phyloP scores from a whole-genome alignment of 2,113 vertebrate genomes.

The Pollimyrus isidori region DNA sequence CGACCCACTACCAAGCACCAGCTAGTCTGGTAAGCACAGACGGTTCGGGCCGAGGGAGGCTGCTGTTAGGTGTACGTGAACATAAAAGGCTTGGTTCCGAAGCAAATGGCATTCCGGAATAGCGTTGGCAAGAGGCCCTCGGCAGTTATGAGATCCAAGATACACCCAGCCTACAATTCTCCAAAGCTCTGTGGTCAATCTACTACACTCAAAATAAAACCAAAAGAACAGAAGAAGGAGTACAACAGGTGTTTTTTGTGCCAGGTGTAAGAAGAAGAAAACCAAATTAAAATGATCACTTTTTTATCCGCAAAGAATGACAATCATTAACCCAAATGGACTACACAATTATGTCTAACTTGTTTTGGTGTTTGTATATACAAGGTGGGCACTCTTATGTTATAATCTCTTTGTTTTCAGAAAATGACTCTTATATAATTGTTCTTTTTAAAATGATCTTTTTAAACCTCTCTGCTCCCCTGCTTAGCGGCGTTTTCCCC shows the following conservation, averaged over 20 bases:
- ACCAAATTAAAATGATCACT: conserved; percentile 29
- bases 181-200: conserved; percentile 20
- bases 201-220: conserved; percentile 21
- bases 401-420: conserved; percentile 69
- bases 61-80: neutral
- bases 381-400: conserved; percentile 60
- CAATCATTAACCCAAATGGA: conserved; percentile 33
- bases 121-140: neutral
- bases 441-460: conserved; percentile 58
- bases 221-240: conserved; percentile 26
- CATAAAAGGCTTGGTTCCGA: neutral
- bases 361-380: conserved; percentile 69
- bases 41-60: neutral
- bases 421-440: conserved; percentile 63
- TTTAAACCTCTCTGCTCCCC: conserved; percentile 51
- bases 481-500: conserved; percentile 61
- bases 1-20: neutral
- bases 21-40: conserved; percentile 10
- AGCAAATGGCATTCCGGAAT: neutral
- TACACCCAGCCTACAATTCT: neutral
- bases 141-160: neutral
- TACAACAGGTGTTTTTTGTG: conserved; percentile 35
- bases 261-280: conserved; percentile 7
- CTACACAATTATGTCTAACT: conserved; percentile 56
- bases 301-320: conserved; percentile 55